phyloP scores from a whole-genome alignment of 2,888 invertebrate genomes.

The Cyaniris semiargus region DNA sequence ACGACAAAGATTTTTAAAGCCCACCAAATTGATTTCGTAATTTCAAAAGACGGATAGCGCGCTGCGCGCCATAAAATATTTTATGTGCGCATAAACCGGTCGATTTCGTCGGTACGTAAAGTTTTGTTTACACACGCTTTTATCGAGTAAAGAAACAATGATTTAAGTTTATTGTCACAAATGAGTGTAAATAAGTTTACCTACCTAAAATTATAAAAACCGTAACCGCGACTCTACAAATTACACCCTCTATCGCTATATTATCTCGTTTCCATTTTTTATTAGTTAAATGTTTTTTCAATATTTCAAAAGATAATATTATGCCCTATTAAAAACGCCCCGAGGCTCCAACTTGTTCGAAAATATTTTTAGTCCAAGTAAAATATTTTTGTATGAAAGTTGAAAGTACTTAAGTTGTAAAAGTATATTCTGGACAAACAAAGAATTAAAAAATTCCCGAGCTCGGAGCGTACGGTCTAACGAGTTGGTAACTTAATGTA shows the following conservation, averaged over 20 bases:
- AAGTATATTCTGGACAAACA: neutral
- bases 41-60: neutral
- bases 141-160: neutral
- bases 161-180: neutral
- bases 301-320: neutral
- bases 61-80: neutral
- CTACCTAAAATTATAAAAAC: neutral
- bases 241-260: neutral
- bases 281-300: neutral
- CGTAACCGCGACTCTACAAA: neutral
- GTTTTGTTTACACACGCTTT: neutral
- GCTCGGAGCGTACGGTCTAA: neutral
- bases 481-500: neutral
- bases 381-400: neutral
- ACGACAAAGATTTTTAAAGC: slow-evolving; percentile 51
- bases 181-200: neutral
- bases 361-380: neutral
- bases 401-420: neutral
- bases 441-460: neutral
- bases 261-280: neutral
- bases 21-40: slow-evolving; percentile 10
- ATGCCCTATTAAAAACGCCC: neutral
- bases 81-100: neutral
- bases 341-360: neutral
- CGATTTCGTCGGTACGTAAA: neutral